Base-by-base conservation (phyloP, 2,113 vertebrate species). In the Zosterops pallidus region DNA sequence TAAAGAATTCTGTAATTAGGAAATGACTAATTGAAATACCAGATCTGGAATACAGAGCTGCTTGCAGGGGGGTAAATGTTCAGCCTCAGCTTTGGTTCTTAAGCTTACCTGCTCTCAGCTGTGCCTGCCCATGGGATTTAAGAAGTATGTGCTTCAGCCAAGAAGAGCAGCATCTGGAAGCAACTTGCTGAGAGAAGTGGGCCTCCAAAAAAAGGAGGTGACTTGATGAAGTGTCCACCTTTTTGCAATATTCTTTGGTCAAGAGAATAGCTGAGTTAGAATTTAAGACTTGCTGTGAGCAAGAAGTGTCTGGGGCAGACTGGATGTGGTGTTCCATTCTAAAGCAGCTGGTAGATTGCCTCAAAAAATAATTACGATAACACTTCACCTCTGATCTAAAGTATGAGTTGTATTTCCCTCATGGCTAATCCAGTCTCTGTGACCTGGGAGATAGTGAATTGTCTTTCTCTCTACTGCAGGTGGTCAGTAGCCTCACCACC, bases 391-490 rank as follows among this genome's bases (percentile, higher is more conserved):
- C 62, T 69, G 29, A 55, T 82, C 31, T 87, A 53, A 94, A 94
- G 72, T 94, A 75, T 2, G 52, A 60, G 31, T 57, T 92, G 2
- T 39, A 15, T 72, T 91, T 88, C 46, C 67, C 82, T 85, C 14
- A 9, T 46, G 62, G 28, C 78, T 87, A 79, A 85, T 94, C 71
- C 46, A 57, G 39, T 68, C 17, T 89, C 56, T 84, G 33, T 85
- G 86, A 89, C 65, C 69, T 89, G 84, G 29, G 77, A 91, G 64
- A 50, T 59, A 92, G 75, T 71, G 33, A 92, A 84, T 81, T 75
- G 64, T 75, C 92, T 94, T 94, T 84, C 55, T 89, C 28, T 78
- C 26, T 59, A 9, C 60, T 87, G 81, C 84, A 84, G 84, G 56
- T 86, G 90, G 77, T 92, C 52, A 44, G 72, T 75, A 84, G 84